These are phyloP conservation scores for Melanotaenia pygmaea DNA, from an alignment of 2,797 vertebrate genomes.

Conservation along the genomic window DNA sequence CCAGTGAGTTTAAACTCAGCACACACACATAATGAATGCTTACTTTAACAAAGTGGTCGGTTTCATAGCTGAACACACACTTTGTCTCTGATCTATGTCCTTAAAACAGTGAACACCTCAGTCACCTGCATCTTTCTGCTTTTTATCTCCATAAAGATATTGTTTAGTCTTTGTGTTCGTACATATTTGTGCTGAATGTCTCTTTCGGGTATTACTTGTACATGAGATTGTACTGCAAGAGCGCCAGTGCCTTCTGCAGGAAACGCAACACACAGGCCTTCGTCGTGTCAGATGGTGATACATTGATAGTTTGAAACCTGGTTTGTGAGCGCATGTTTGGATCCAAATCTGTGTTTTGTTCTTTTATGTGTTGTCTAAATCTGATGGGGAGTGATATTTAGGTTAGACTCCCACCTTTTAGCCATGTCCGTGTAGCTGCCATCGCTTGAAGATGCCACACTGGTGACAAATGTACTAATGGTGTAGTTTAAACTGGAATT, in stretches of 20 bases:
- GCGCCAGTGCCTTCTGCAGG: slow-evolving; percentile 15
- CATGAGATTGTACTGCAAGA: slow-evolving; percentile 35
- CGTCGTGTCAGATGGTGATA: not conserved
- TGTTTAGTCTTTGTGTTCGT: not conserved
- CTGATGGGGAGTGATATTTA: too few relatives aligned
- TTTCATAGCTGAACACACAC: slow-evolving; percentile 9
- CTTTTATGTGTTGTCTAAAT: too few relatives aligned
- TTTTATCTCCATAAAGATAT: not conserved
- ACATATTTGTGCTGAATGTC: slow-evolving; percentile 29
- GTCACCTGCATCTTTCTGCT: not conserved
- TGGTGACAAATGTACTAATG: too few relatives aligned
- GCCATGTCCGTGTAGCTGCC: too few relatives aligned
- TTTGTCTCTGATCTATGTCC: slow-evolving; percentile 15
- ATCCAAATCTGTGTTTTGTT: too few relatives aligned
- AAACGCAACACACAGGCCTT: slow-evolving; percentile 47
- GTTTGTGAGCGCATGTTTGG: not conserved
- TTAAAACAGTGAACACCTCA: not conserved
- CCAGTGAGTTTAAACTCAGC: not conserved
- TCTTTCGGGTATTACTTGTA: slow-evolving; percentile 37
- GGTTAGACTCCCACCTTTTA: too few relatives aligned
- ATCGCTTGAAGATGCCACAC: too few relatives aligned
- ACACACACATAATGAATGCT: not conserved
- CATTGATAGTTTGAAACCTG: not conserved
- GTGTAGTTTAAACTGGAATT: too few relatives aligned
- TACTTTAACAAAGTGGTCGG: not conserved